phyloP scores from a whole-genome alignment of 64 coral and sea anemone species.

The Montipora cactus region DNA sequence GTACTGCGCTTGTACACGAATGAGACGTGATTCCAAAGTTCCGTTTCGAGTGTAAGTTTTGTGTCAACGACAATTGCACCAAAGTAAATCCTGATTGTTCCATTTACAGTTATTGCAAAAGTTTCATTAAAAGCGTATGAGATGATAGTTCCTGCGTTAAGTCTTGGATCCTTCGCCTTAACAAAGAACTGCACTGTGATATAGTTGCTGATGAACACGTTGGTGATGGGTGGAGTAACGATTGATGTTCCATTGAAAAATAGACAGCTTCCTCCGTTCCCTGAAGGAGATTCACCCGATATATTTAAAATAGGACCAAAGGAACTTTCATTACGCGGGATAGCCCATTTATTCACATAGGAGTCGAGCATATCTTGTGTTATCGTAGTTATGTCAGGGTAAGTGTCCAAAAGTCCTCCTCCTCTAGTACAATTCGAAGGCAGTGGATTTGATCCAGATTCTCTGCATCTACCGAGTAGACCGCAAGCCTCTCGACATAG shows the following conservation, averaged over 20 bases:
- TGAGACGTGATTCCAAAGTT: constrained; percentile 92
- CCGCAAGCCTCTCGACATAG: constrained; percentile 85
- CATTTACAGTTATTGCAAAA: constrained; percentile 86
- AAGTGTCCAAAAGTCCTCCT: constrained; percentile 60
- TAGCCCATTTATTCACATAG: constrained; percentile 72
- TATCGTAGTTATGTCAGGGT: constrained; percentile 55
- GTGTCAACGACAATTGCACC: constrained; percentile 71
- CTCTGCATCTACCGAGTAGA: constrained; percentile 79
- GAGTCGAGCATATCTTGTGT: constrained; percentile 64
- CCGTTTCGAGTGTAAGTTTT: constrained; percentile 61
- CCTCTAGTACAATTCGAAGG: constrained; percentile 70
- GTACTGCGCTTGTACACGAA: constrained; percentile 83
- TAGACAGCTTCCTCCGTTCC: constrained; percentile 80
- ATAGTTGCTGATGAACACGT: constrained; percentile 64
- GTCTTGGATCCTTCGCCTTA: constrained; percentile 72
- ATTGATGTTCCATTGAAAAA: constrained; percentile 81
- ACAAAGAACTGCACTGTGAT: constrained; percentile 93
- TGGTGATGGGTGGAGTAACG: constrained; percentile 64
- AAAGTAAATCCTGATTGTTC: constrained; percentile 79
- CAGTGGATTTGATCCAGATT: background rate
- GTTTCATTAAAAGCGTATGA: constrained; percentile 81
- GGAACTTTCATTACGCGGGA: constrained; percentile 78
- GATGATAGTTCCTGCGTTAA: constrained; percentile 76
- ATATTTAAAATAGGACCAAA: constrained; percentile 74
- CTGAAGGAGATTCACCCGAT: constrained; percentile 60